Base-by-base conservation (phyloP, 1,140 invertebrate species). In the Theocolax elegans region DNA sequence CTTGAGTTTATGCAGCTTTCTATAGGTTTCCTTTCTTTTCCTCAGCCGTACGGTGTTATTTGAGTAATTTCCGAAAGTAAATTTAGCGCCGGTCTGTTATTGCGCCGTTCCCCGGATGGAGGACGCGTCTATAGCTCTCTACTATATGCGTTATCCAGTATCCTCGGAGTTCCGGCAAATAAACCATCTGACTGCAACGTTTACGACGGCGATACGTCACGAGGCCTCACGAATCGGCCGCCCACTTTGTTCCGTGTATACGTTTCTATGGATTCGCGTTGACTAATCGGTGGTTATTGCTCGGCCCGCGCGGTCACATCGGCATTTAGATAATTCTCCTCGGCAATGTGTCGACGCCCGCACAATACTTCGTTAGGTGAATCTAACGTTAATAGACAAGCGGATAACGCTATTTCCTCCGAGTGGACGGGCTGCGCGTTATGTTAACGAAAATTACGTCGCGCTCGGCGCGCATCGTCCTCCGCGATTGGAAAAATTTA, bases 291-390 rank as follows among this genome's bases (percentile, higher is more conserved):
- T 54, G 65, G 53, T 64, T 59, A 58, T 56, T 48, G 42, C 31
- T 10, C 56, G 48, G 48, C 25, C 27, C 31, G 1, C 46, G 15
- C 46, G 27, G 44, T 51, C 60, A 49, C 49, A 23, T 60, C 42
- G n/a, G 49, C 65, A 49, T 67, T 72, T 63, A 67, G 66, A 72
- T 72, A 72, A 72, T 72, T 68, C 31, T 40, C 27, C 42, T 53
- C 42, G 13, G 48, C 23, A 42, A 6, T 35, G 62, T 46, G 25
- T 42, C 59, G 25, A 35, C 29, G 40, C 29, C 27, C 38, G 42
- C 21, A 72, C 71, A 72, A 72, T 72, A 68, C 66, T 68, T 72
- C 71, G 66, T 72, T 72, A 68, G 42, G 15, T 48, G 59, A 68
- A 64, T 68, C 66, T 59, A 65, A 64, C 58, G 56, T 56, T 64